Percentiles rank a stretch among this genome's conserved stretches.
These are phyloP conservation scores for Monopterus albus DNA, from an alignment of 2,113 vertebrate species.

Conservation along the genomic window DNA sequence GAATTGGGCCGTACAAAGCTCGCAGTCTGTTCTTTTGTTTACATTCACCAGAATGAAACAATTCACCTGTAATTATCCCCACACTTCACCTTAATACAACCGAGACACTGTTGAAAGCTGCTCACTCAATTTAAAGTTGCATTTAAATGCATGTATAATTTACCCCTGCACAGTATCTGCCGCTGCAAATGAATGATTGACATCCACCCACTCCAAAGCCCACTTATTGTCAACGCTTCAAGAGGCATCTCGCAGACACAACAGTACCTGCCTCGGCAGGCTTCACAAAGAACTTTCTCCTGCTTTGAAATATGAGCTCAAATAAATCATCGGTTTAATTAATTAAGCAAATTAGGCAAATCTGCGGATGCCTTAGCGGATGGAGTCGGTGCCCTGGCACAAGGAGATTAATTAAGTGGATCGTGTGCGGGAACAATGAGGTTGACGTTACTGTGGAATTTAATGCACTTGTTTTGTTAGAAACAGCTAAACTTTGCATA, in stretches of 20 bases:
- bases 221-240: conserved; percentile 46
- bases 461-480: conserved; percentile 54
- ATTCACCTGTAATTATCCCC: background rate
- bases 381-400: conserved; percentile 58
- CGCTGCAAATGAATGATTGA: conserved; percentile 63
- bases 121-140: conserved; percentile 26
- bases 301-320: conserved; percentile 71
- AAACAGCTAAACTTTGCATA: conserved; percentile 38
- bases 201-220: conserved; percentile 53
- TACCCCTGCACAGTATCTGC: conserved; percentile 22
- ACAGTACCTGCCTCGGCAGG: conserved; percentile 60
- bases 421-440: conserved; percentile 51
- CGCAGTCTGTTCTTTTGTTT: conserved; percentile 8
- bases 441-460: conserved; percentile 47
- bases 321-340: conserved; percentile 80
- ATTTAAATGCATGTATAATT: conserved; percentile 44
- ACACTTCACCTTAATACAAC: conserved; percentile 7
- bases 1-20: background rate
- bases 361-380: conserved; percentile 67
- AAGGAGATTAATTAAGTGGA: conserved; percentile 75
- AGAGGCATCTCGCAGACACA: conserved; percentile 52
- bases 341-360: conserved; percentile 80
- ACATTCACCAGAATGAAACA: conserved; percentile 3
- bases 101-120: background rate
- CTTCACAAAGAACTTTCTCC: conserved; percentile 57